Evolutionary conservation across 2,888 invertebrate genomes (phyloP).

Genomic region (Seira ritae): DNA sequence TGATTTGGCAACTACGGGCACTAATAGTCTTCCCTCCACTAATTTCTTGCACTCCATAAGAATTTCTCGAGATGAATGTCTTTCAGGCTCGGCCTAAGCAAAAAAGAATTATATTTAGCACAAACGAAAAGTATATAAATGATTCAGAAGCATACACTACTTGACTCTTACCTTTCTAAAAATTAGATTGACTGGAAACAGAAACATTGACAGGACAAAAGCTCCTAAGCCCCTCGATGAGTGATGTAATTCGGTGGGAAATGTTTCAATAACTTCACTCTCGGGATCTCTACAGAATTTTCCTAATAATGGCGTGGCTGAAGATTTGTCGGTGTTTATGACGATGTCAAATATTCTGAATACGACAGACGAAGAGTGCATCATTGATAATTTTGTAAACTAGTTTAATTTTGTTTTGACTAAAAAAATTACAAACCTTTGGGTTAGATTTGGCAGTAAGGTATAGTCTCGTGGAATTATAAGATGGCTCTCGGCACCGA

Average conservation of each 20-base stretch:
- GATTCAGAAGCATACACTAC: neutral
- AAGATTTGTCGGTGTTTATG: slow-evolving; percentile 69
- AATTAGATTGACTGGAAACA: slow-evolving; percentile 48
- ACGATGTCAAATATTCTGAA: slow-evolving; percentile 71
- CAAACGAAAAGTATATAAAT: neutral
- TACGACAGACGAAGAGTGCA: slow-evolving; percentile 9
- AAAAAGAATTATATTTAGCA: neutral
- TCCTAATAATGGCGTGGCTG: slow-evolving; percentile 59
- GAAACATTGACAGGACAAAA: slow-evolving; percentile 38
- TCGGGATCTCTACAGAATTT: slow-evolving; percentile 69
- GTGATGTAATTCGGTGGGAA: slow-evolving; percentile 63
- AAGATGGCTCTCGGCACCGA: slow-evolving; percentile 72
- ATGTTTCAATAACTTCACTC: slow-evolving; percentile 70
- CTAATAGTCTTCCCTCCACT: slow-evolving; percentile 69
- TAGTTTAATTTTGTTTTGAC: too few relatives aligned
- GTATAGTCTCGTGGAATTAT: slow-evolving; percentile 71
- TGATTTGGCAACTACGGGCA: slow-evolving; percentile 71
- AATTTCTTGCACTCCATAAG: slow-evolving; percentile 68
- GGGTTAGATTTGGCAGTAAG: slow-evolving; percentile 70
- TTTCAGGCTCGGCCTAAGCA: slow-evolving; percentile 40
- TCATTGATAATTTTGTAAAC: neutral
- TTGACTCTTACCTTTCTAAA: slow-evolving; percentile 48
- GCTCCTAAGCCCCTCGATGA: slow-evolving; percentile 52
- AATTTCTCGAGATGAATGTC: slow-evolving; percentile 57
- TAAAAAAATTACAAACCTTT: slow-evolving; percentile 59